These are phyloP conservation scores for Arenaria interpres DNA, from an alignment of 2,113 vertebrate genomes.

Conservation along the genomic window DNA sequence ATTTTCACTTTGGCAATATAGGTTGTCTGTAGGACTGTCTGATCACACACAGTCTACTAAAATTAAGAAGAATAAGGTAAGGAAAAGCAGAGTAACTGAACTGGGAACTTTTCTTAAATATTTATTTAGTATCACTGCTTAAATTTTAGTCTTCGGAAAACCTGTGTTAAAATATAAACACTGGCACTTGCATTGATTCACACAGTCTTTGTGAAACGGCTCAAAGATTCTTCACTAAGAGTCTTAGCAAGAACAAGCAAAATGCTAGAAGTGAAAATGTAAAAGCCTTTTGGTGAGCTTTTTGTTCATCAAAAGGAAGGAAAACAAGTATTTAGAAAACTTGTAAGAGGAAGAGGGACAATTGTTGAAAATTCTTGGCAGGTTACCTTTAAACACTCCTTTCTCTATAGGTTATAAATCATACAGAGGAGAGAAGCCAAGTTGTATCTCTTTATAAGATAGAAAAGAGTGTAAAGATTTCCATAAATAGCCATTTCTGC, in stretches of 20 bases:
- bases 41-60: neutral
- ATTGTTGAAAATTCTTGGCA: neutral
- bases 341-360: neutral
- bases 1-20: neutral
- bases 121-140: neutral
- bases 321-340: neutral
- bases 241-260: neutral
- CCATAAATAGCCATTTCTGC: slow-evolving; percentile 36
- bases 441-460: neutral
- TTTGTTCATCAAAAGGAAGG: neutral
- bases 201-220: rapidly evolving
- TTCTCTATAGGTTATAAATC: neutral
- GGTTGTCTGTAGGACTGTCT: neutral
- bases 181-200: neutral
- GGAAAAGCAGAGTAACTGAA: neutral
- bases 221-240: neutral
- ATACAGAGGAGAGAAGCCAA: neutral
- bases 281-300: neutral
- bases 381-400: neutral
- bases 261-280: neutral
- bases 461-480: neutral
- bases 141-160: neutral
- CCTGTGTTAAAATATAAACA: neutral
- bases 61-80: neutral
- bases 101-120: neutral